Conservation (phyloP, 2,113 vertebrate species). For the Anser cygnoides region DNA sequence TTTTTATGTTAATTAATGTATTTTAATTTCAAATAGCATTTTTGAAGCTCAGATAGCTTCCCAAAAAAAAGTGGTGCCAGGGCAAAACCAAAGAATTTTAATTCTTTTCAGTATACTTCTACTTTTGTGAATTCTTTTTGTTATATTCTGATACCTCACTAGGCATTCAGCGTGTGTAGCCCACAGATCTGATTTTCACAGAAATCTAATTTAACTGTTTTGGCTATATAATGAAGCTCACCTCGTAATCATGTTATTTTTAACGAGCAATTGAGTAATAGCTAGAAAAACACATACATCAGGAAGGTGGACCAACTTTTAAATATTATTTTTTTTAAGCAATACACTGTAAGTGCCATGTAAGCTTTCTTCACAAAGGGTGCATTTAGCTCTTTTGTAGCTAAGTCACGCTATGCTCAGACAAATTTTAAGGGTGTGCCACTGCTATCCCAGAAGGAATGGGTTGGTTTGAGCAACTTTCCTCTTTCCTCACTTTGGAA, state of each 20-base stretch:
- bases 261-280: neutral
- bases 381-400: neutral
- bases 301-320: neutral
- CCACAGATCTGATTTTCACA: slow-evolving; percentile 25
- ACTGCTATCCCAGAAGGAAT: neutral
- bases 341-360: neutral
- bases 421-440: neutral
- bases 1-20: slow-evolving; percentile 62
- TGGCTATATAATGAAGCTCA: neutral
- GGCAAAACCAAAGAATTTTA: slow-evolving; percentile 60
- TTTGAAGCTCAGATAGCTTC: slow-evolving; percentile 34
- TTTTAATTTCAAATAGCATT: slow-evolving; percentile 62
- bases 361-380: neutral
- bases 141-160: slow-evolving; percentile 1
- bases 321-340: neutral
- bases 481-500: neutral
- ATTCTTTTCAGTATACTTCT: slow-evolving; percentile 20
- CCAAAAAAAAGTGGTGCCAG: neutral
- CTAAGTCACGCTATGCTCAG: neutral
- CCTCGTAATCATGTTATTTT: neutral
- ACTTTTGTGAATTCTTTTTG: slow-evolving; percentile 37
- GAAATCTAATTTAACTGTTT: neutral
- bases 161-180: neutral
- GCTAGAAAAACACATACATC: neutral
- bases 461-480: too few species aligned